Base-by-base conservation (phyloP, 2,888 invertebrate genomes). In the Drosophila acutilabella region DNA sequence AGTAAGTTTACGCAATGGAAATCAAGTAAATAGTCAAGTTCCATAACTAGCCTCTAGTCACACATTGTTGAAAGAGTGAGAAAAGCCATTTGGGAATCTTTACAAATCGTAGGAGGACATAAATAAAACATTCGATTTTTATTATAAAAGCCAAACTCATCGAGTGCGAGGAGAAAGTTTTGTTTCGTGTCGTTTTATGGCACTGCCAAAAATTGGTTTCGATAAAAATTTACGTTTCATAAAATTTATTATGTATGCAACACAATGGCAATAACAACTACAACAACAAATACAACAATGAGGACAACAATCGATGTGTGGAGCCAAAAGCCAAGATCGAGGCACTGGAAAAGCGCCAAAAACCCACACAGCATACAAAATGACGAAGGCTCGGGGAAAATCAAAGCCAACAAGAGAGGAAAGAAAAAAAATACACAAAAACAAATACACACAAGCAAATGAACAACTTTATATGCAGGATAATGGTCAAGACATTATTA, bases 171-270 rank as follows among this genome's bases (percentile, higher is more conserved):
- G 30, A 51, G 71, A 54, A 77, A 71, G 71, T 69, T 64, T 64
- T 52, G 66, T 64, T 57, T 59, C 51, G 47, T 71, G 67, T 61
- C 64, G 66, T 86, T 83, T 83, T 86, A 80, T 86, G 61, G 83
- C 81, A 66, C 70, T 81, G 75, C 78, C 78, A 81, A 88, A 80
- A 83, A 87, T 85, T 87, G 82, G 79, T 81, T 73, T 76, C 81
- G 84, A 88, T 88, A 88, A 88, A 88, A 87, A 85, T 84, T 82
- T 88, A 87, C 85, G 87, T 88, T 86, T 88, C 87, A 88, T 86
- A 84, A 88, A 88, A 86, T 87, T 82, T 87, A 88, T 88, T 88
- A 86, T 86, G 83, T 86, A 81, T 86, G 88, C 88, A 78, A 75
- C 75, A 80, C 85, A 87, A 87, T 71, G 81, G 77, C 69, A 62